Percentiles rank a stretch among this genome's conserved stretches.
Conservation (phyloP, 2,113 vertebrate genomes). For the Syrrhaptes paradoxus region DNA sequence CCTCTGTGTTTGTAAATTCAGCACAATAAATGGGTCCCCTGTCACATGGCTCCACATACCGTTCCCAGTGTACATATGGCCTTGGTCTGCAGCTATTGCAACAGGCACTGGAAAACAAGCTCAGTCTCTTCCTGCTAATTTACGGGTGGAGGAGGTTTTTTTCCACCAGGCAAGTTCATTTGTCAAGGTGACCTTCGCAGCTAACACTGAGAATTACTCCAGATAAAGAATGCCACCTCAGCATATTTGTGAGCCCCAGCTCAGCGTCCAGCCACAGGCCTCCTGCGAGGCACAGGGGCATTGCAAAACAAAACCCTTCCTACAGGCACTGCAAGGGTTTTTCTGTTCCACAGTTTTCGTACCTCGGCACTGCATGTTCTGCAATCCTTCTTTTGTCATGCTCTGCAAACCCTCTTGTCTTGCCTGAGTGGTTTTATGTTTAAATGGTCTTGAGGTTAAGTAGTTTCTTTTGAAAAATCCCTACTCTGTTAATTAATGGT, state of each 20-base stretch:
- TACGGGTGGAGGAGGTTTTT: neutral
- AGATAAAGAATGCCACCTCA: neutral
- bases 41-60: neutral
- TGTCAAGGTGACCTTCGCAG: constrained; percentile 14
- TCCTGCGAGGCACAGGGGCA: neutral
- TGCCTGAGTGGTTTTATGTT: constrained; percentile 17
- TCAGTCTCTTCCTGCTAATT: constrained; percentile 2
- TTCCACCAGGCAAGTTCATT: constrained; percentile 9
- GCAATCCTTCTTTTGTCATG: constrained; percentile 18
- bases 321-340: neutral
- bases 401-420: constrained; percentile 12
- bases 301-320: neutral
- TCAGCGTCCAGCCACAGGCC: accelerated
- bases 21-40: neutral
- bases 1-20: neutral
- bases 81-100: neutral
- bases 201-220: accelerated
- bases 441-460: constrained; percentile 5
- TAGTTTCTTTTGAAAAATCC: constrained; percentile 23
- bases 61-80: neutral
- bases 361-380: neutral
- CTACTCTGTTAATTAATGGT: neutral
- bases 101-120: neutral
- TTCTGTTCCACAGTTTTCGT: neutral
- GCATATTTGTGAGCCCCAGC: neutral